A percentile compares a stretch with the other conserved stretches of the same genome.
Conservation (phyloP, 2,888 invertebrate species). For the Aphodius sticticus region DNA sequence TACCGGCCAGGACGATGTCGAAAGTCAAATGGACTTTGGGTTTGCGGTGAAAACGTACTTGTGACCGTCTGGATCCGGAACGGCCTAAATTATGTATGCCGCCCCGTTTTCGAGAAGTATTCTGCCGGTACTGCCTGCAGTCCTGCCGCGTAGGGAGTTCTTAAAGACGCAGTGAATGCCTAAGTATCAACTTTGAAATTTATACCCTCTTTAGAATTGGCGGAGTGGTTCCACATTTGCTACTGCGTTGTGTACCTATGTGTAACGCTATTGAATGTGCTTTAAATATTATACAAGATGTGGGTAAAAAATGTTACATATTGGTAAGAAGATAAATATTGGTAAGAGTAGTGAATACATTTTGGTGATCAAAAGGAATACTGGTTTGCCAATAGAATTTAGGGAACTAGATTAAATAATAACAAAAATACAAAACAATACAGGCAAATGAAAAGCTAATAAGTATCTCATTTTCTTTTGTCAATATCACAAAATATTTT, state of each 20-base stretch:
- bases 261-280: background rate
- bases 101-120: background rate
- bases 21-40: background rate
- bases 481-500: too few species aligned
- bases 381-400: too few species aligned
- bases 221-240: background rate
- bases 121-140: background rate
- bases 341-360: too few species aligned
- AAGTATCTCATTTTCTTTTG: too few species aligned
- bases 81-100: background rate
- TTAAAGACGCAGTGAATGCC: constrained; percentile 4
- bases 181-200: background rate
- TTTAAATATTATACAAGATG: background rate
- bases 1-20: background rate
- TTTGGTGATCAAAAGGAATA: too few species aligned
- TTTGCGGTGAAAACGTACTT: background rate
- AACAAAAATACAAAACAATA: too few species aligned
- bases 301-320: background rate
- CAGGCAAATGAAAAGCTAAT: too few species aligned
- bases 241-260: background rate
- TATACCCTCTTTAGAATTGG: background rate
- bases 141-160: background rate
- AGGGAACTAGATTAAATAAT: too few species aligned
- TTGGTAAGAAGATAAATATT: too few species aligned
- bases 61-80: background rate